Evolutionary conservation across 1,140 invertebrate species (phyloP), one percentile per base, ranked within the genome.

Genomic region (Matsumurasca onukii): DNA sequence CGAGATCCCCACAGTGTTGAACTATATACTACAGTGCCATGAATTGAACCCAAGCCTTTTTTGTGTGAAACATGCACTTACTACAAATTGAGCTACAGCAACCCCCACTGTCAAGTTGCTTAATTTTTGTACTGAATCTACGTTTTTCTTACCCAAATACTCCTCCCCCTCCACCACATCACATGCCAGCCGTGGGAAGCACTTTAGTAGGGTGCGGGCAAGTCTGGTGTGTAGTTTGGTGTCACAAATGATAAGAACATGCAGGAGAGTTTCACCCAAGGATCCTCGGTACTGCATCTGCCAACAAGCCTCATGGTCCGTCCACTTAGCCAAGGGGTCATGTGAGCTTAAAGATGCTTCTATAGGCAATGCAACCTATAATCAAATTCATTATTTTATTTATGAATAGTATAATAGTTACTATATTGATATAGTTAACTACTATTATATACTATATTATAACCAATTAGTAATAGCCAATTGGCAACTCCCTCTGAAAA

Each of bases 81-180:
- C n/a, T n/a, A n/a, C n/a, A n/a, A n/a, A n/a, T n/a, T n/a, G n/a
- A n/a, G n/a, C n/a, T n/a, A n/a, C n/a, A n/a, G n/a, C n/a, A n/a
- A n/a, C n/a, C n/a, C n/a, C n/a, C n/a, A n/a, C n/a, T n/a, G n/a
- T n/a, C n/a, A n/a, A n/a, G n/a, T n/a, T n/a, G n/a, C n/a, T n/a
- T n/a, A n/a, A n/a, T n/a, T n/a, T n/a, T n/a, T n/a, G n/a, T n/a
- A n/a, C n/a, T 45, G 9, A 45, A 17, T 45, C 9, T 45, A 45
- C 34, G 9, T 12, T 9, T 9, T 45, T 31, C 78, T 79, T 77
- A 91, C 93, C 96, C 76, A 95, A 86, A 83, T 98, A 98, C 82
- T 99, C 97, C 78, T 98, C 94, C 0, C 95, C 97, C 83, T 98
- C 95, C 62, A 98, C 97, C 15, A 98, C 90, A 80, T 99, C 97